Evolutionary conservation across 2,888 invertebrate species (phyloP), one percentile per base, ranked within the genome.

Genomic region (Argyresthia goedartella): DNA sequence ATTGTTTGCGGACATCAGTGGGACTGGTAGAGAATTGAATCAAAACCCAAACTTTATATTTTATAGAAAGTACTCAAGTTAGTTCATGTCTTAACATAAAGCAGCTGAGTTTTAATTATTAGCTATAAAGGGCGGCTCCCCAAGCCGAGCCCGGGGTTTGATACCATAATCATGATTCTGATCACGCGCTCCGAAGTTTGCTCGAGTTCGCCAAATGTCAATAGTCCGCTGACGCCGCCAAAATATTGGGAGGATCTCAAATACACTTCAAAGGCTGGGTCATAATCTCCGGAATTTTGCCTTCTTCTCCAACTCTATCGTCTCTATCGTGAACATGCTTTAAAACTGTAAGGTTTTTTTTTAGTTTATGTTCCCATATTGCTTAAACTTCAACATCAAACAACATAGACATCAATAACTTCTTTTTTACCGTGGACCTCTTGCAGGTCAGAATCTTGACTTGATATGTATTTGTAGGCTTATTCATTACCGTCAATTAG

Each of bases 141-240:
- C 61, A 67, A 75, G 73, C 71, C 69, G 75, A 74, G 68, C 75
- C 69, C 66, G 63, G 69, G 62, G 62, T 64, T 64, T 79, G 78
- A 81, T 81, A 76, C 73, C 57, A 59, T 59, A 66, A 79, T 81
- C 71, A 64, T 65, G 59, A 81, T 79, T 79, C 80, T 62, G 72
- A 74, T 74, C 82, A 82, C 81, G 78, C 63, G 67, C 25, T 25
- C 61, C 65, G 60, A 65, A 71, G 76, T 78, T 78, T 76, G 73
- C 74, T 75, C 71, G 69, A 74, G 72, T 71, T 67, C 67, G 69
- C 67, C 65, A 69, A 73, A 72, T 73, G 73, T 74, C 75, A 75
- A 61, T 63, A 65, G 63, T 60, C 61, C 56, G 64, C 61, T 63
- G 61, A 57, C 63, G 67, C 72, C 73, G 66, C 73, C 71, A 70